phyloP scores from a whole-genome alignment of 37 sponge, comb jelly and placozoan species.

The Halichondria panicea region DNA sequence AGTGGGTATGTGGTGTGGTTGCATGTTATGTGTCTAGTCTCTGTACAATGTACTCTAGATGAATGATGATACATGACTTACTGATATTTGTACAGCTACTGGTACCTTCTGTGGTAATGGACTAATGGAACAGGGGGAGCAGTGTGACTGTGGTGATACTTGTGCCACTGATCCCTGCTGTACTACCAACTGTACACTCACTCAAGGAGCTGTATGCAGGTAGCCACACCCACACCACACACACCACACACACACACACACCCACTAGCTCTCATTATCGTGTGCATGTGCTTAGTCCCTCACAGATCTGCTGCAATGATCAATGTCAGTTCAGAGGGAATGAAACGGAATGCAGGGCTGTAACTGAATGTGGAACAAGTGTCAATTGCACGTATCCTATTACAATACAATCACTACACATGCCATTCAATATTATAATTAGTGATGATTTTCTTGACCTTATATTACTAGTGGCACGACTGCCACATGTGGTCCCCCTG shows the following conservation, averaged over 20 bases:
- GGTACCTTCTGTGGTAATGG: slow-evolving; percentile 73
- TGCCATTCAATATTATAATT: neutral
- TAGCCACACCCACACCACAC: neutral
- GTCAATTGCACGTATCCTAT: slow-evolving; percentile 46
- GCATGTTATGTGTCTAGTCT: too few species aligned
- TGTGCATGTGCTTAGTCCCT: slow-evolving; percentile 12
- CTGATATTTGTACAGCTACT: slow-evolving; percentile 7
- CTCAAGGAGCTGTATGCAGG: slow-evolving; percentile 53
- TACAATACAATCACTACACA: neutral
- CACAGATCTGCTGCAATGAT: slow-evolving; percentile 6
- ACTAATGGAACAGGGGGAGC: slow-evolving; percentile 53
- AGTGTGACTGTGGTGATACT: slow-evolving; percentile 67
- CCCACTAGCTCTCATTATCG: too few species aligned
- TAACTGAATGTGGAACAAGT: slow-evolving; percentile 16
- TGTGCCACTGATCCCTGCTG: slow-evolving; percentile 53
- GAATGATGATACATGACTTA: neutral
- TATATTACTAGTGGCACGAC: slow-evolving; percentile 26
- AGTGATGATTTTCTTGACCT: slow-evolving; percentile 26
- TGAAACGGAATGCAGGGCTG: neutral
- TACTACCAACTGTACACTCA: slow-evolving; percentile 36
- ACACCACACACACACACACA: too few species aligned
- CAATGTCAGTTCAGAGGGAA: neutral
- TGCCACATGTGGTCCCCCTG: slow-evolving; percentile 29
- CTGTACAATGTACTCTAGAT: neutral
- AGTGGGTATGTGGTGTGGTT: too few species aligned